Percentiles rank a stretch among this genome's conserved stretches.
Evolutionary conservation across 2,797 vertebrate genomes (phyloP).

Genomic region (Pangasius sanitwongsei): DNA sequence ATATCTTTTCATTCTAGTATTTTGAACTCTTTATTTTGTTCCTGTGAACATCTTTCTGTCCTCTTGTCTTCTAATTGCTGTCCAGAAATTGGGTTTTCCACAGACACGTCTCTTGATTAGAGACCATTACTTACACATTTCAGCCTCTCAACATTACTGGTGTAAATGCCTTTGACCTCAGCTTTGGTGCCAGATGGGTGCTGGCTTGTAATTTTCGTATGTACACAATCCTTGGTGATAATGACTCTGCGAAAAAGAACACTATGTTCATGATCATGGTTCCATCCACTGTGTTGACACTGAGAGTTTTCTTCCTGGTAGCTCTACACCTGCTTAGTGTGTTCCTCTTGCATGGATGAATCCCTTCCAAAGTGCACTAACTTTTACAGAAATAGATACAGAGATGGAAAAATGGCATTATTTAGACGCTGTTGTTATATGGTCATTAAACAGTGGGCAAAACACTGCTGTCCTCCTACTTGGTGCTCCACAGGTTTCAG

Average conservation of each 20-base stretch:
- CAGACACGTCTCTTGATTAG: background rate
- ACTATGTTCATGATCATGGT: background rate
- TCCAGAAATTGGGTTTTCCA: background rate
- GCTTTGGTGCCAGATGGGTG: slow-evolving; percentile 18
- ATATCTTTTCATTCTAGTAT: background rate
- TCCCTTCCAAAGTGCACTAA: slow-evolving; percentile 14
- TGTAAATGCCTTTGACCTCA: background rate
- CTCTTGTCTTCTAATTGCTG: background rate
- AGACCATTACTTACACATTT: background rate
- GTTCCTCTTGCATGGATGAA: slow-evolving; percentile 22
- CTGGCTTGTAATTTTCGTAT: slow-evolving; percentile 30
- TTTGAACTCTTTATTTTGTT: background rate
- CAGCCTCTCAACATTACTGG: background rate
- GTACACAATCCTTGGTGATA: slow-evolving; percentile 14
- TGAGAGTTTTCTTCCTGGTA: slow-evolving; percentile 25
- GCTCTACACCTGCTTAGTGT: slow-evolving; percentile 9
- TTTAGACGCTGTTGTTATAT: slow-evolving; percentile 40
- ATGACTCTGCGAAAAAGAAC: slow-evolving; percentile 37
- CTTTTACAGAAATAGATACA: slow-evolving; percentile 36
- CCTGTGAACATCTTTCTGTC: background rate
- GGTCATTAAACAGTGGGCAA: slow-evolving; percentile 45
- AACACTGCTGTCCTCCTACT: slow-evolving; percentile 42
- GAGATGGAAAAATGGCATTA: slow-evolving; percentile 22
- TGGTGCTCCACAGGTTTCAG: slow-evolving; percentile 6
- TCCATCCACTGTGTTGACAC: slow-evolving; percentile 29